Base-by-base conservation (phyloP, 2,888 invertebrate genomes). In the Calameuta pallipes region DNA sequence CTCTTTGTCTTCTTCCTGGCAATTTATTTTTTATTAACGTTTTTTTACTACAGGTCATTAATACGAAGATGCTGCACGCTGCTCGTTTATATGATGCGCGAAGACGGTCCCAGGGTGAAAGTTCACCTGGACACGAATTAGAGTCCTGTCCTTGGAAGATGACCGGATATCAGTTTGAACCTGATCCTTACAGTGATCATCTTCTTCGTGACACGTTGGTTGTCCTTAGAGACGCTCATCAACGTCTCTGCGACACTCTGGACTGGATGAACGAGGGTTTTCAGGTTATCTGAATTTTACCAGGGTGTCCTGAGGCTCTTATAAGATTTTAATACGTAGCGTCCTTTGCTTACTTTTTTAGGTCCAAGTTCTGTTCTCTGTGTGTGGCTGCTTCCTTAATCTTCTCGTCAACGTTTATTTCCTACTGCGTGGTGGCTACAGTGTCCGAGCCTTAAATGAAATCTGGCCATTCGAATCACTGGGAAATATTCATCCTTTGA, bases 221-320 rank as follows among this genome's bases (percentile, higher is more conserved):
- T 23, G 56, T 56, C 23, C 56, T 56, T 23, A 56, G 56, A 56
- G 56, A 56, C 23, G 37, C 37, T 30, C 77, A 77, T 37, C 69
- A 75, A 73, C 77, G 77, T 36, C 74, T 77, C 1, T 77, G 77
- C 37, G 74, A 74, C 15, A 69, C 70, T 31, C 35, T 77, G 15
- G 74, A 77, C 41, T 36, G 37, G 73, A 75, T 75, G 31, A 74
- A 74, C 73, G 2, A 69, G 37, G 75, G 74, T 74, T 77, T 77
- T 69, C 77, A 77, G 77, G 77, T 77, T 56, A 56, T 9, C 23
- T 56, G 9, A 56, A 23, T 6, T 56, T 23, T 6, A 9, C 9
- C 9, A 23, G 9, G 56, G 9, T 56, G 23, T 23, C 23, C 23
- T 23, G 56, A 56, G 23, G 2, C 2, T 56, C 9, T 9, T 23